Evolutionary conservation across 2,888 invertebrate genomes (phyloP), one percentile per base, ranked within the genome.

Genomic region (Isoperla grammatica): DNA sequence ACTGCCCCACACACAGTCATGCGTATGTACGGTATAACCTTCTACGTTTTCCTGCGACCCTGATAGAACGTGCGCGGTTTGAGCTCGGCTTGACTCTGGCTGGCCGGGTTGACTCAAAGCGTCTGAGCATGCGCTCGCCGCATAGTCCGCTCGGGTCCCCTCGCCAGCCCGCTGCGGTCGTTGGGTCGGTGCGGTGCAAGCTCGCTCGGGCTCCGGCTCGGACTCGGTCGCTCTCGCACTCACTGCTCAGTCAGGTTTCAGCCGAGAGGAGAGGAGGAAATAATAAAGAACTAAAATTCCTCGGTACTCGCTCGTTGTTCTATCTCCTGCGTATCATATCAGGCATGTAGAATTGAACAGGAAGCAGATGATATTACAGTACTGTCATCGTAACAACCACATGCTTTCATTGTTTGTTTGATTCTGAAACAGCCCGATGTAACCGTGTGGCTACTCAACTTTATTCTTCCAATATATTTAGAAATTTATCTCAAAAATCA

Each of bases 301-400:
- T 35, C 35, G 15, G 29, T 35, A n/a, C 13, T 8, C 23, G 35
- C 50, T 22, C 50, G 50, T 35, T 50, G 35, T 50, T 50, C 50
- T 6, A 50, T 13, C 50, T 35, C 35, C 50, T 22, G 35, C 37
- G n/a, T 6, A 9, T n/a, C 6, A 9, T 13, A 50, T 13, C 50
- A 50, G 50, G 50, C 29, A 35, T 35, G 15, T 19, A 50, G 50
- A n/a, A 50, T 9, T 37, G 37, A 6, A 11, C 6, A 9, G 6
- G 6, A 11, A 37, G 37, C 11, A 9, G 37, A 37, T 37, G 11
- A 9, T 37, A 37, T 37, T 37, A 11, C 6, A 6, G 8, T 6
- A 37, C 37, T 11, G 6, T 37, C 37, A 37, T n/a, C n/a, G n/a
- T n/a, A n/a, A n/a, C n/a, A n/a, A n/a, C n/a, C n/a, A n/a, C n/a